A percentile compares a stretch with the other conserved stretches of the same genome.
Conservation (phyloP, 2,113 vertebrate genomes). For the Hippocampus barbouri region DNA sequence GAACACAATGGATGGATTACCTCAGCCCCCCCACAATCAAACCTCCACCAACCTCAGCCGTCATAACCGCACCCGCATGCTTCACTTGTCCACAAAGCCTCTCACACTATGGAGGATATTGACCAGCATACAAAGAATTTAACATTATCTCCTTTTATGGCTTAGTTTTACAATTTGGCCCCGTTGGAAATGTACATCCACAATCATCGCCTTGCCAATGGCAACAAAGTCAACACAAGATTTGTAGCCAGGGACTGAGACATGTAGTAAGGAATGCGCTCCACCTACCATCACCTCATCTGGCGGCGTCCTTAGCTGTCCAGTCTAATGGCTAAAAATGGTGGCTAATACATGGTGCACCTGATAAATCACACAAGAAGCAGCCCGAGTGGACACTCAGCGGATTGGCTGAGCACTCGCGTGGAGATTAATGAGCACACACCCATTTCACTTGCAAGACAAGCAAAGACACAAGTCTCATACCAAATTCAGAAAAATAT, state of each 20-base stretch:
- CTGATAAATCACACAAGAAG: conserved; percentile 69
- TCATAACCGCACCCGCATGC: conserved; percentile 27
- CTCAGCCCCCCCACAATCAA: conserved; percentile 35
- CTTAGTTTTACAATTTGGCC: not conserved
- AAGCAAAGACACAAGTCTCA: conserved; percentile 31
- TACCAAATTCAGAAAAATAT: not conserved
- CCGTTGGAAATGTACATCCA: not conserved
- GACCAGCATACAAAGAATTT: not conserved
- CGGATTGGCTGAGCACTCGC: conserved; percentile 60
- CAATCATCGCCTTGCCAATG: not conserved
- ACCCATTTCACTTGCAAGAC: conserved; percentile 62
- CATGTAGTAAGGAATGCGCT: not conserved
- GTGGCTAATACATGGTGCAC: conserved; percentile 59
- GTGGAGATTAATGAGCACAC: conserved; percentile 70
- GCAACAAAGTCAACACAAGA: not conserved
- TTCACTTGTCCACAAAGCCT: conserved; percentile 45
- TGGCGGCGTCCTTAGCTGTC: conserved; percentile 70
- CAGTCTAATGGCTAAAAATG: conserved; percentile 59
- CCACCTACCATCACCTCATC: conserved; percentile 36
- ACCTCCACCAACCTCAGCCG: not conserved
- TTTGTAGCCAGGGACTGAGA: conserved; percentile 2
- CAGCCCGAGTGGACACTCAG: conserved; percentile 64
- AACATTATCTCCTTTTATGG: not conserved
- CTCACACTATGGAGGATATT: conserved; percentile 28
- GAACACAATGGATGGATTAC: conserved; percentile 78